Conservation (phyloP, 2,888 invertebrate genomes). For the Himalopsyche tibetana region DNA sequence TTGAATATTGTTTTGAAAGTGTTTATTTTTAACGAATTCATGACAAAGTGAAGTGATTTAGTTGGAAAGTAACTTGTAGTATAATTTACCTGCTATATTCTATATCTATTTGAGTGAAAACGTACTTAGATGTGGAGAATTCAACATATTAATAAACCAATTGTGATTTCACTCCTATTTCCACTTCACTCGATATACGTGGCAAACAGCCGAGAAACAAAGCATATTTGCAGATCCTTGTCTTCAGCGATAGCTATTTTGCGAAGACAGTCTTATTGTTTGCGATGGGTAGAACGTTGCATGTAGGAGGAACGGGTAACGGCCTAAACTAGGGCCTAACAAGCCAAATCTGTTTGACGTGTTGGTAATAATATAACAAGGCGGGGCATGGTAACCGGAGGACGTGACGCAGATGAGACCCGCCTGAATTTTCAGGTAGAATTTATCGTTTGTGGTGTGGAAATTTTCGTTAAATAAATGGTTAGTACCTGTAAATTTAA, state of each 20-base stretch:
- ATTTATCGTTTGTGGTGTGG: slow-evolving; percentile 3
- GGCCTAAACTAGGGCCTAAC: slow-evolving; percentile 48
- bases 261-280: slow-evolving; percentile 41
- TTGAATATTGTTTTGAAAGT: too few species aligned
- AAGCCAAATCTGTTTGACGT: slow-evolving; percentile 53
- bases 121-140: neutral
- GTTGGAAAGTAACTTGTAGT: too few species aligned
- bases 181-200: neutral
- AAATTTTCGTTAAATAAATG: neutral
- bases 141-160: slow-evolving; percentile 6
- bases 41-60: too few species aligned
- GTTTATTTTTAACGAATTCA: too few species aligned
- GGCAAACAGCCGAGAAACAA: slow-evolving; percentile 32
- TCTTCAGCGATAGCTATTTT: slow-evolving; percentile 32
- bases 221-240: slow-evolving; percentile 42
- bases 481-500: too few species aligned
- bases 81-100: too few species aligned
- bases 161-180: neutral
- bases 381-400: slow-evolving; percentile 43
- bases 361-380: slow-evolving; percentile 50
- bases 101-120: too few species aligned
- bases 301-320: slow-evolving; percentile 41
- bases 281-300: slow-evolving; percentile 42
- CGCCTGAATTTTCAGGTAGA: slow-evolving; percentile 9
- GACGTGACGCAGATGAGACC: slow-evolving; percentile 46